These are phyloP conservation scores for Anhinga anhinga DNA, from an alignment of 2,113 vertebrate genomes.

Conservation along the genomic window DNA sequence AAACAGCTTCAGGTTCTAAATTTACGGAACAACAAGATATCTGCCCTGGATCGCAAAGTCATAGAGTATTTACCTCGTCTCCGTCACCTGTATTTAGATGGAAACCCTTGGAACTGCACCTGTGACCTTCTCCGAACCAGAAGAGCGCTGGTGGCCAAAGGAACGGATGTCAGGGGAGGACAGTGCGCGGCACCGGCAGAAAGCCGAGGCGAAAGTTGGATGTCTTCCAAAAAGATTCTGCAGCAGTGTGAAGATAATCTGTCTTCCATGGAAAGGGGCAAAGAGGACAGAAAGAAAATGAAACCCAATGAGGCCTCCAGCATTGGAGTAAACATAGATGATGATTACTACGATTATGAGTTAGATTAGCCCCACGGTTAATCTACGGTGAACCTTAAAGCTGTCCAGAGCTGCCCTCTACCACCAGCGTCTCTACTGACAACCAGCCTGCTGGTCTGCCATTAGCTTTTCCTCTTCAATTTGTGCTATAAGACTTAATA, in stretches of 20 bases:
- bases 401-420: background rate
- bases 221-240: conserved; percentile 77
- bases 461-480: background rate
- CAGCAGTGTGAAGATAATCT: conserved; percentile 70
- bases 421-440: background rate
- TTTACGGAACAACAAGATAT: conserved; percentile 81
- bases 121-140: conserved; percentile 77
- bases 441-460: background rate
- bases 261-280: conserved; percentile 32
- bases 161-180: conserved; percentile 77
- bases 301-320: conserved; percentile 45
- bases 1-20: conserved; percentile 84
- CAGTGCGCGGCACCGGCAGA: conserved; percentile 72
- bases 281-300: conserved; percentile 61
- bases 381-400: background rate
- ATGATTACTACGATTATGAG: conserved; percentile 83
- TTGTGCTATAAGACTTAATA: background rate
- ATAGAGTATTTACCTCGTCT: conserved; percentile 76
- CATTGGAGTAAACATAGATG: conserved; percentile 38
- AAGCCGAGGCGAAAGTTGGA: conserved; percentile 76
- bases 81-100: conserved; percentile 78
- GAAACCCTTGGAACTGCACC: conserved; percentile 84
- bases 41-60: conserved; percentile 68
- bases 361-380: conserved; percentile 53
- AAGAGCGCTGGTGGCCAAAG: conserved; percentile 70